Evolutionary conservation across 2,888 invertebrate species (phyloP).

Genomic region (Listrodromus nycthemerus): DNA sequence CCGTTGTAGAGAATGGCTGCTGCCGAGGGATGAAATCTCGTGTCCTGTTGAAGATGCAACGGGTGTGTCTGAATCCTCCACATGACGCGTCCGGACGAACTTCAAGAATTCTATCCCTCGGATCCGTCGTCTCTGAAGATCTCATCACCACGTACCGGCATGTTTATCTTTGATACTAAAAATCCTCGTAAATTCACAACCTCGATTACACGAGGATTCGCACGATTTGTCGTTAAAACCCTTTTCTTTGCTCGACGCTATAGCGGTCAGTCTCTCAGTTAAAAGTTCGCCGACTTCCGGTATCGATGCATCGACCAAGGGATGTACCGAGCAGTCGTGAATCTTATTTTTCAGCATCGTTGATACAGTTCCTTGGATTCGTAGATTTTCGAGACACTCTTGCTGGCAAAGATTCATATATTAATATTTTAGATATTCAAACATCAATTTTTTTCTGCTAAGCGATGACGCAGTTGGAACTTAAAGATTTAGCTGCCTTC

Average conservation of each 20-base stretch:
- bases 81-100: constrained; percentile 75
- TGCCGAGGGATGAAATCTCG: constrained; percentile 84
- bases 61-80: constrained; percentile 84
- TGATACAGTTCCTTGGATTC: neutral
- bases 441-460: neutral
- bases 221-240: neutral
- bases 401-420: neutral
- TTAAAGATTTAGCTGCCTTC: too few species aligned
- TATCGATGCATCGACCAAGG: constrained; percentile 6
- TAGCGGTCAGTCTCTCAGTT: neutral
- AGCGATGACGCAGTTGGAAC: too few species aligned
- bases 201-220: neutral
- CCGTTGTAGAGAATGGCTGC: constrained; percentile 86
- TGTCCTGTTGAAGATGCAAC: constrained; percentile 84
- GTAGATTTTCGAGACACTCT: constrained; percentile 23
- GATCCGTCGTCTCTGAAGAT: constrained; percentile 45
- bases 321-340: constrained; percentile 1
- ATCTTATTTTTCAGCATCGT: constrained; percentile 43
- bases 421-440: neutral
- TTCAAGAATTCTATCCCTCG: constrained; percentile 59
- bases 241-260: constrained; percentile 3
- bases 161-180: constrained; percentile 11
- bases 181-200: neutral
- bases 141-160: constrained; percentile 38
- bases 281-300: neutral